Evolutionary conservation across 2,888 invertebrate species (phyloP).

Genomic region (Papilio gigon): DNA sequence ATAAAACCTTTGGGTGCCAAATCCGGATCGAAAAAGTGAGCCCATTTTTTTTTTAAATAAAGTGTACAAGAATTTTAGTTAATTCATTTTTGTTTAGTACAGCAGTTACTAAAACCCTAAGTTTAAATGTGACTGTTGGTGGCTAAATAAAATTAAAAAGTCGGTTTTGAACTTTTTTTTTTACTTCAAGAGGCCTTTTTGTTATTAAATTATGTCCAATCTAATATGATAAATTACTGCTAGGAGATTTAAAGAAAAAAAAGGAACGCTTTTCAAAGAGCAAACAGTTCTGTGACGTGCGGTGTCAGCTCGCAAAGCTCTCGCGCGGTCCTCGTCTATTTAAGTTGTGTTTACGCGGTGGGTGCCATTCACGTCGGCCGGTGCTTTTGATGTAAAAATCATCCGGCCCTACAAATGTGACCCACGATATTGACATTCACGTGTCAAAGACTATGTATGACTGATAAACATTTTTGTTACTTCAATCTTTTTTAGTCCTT

Average conservation of each 20-base stretch:
- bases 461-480: background rate
- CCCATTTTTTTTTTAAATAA: too few relatives aligned
- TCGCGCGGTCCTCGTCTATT: conserved; percentile 32
- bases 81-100: too few relatives aligned
- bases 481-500: background rate
- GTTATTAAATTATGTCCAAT: too few relatives aligned
- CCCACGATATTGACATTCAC: conserved; percentile 71
- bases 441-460: background rate
- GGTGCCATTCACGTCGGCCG: conserved; percentile 59
- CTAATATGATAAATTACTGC: too few relatives aligned
- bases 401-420: conserved; percentile 64
- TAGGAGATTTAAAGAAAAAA: background rate
- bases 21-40: too few relatives aligned
- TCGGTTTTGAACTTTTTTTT: too few relatives aligned
- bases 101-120: too few relatives aligned
- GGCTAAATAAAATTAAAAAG: too few relatives aligned
- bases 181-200: too few relatives aligned
- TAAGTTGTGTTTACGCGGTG: conserved; percentile 56
- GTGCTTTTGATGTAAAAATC: conserved; percentile 77
- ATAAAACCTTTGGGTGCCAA: too few relatives aligned
- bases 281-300: conserved; percentile 24
- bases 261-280: conserved; percentile 15
- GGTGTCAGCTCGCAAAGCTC: conserved; percentile 40
- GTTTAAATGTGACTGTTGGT: too few relatives aligned
- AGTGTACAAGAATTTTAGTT: too few relatives aligned